Evolutionary conservation across 2,113 vertebrate species (phyloP).

Genomic region (Tenebrosternarchus preto): DNA sequence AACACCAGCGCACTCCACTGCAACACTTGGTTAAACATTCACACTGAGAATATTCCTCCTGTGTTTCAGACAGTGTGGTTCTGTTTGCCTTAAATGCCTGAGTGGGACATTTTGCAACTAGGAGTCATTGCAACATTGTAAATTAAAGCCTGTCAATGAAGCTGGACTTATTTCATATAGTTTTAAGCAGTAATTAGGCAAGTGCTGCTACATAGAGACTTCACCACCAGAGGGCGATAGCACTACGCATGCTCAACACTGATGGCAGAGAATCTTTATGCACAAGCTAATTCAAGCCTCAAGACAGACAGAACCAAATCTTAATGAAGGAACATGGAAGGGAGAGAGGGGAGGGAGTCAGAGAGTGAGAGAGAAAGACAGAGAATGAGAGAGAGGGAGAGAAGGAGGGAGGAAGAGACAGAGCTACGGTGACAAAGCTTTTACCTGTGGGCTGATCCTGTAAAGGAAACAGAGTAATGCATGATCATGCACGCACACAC

Average conservation of each 20-base stretch:
- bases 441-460: conserved; percentile 77
- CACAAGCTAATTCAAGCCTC: no score
- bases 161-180: no score
- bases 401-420: not conserved
- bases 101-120: no score
- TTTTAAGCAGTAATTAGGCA: no score
- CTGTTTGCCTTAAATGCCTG: no score
- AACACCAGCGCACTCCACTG: no score
- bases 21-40: no score
- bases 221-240: conserved; percentile 13
- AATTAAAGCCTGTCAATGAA: no score
- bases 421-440: conserved; percentile 5
- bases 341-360: conserved; percentile 7
- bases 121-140: no score
- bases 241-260: not conserved
- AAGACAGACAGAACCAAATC: not conserved
- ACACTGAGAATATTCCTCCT: no score
- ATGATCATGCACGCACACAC: not conserved
- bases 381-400: not conserved
- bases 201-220: not conserved
- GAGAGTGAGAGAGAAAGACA: not conserved
- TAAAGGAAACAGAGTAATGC: conserved; percentile 69
- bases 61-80: no score
- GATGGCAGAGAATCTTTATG: no score
- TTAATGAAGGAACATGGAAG: not conserved